Conservation (phyloP, 2,797 vertebrate genomes). For the Coregonus sp. region DNA sequence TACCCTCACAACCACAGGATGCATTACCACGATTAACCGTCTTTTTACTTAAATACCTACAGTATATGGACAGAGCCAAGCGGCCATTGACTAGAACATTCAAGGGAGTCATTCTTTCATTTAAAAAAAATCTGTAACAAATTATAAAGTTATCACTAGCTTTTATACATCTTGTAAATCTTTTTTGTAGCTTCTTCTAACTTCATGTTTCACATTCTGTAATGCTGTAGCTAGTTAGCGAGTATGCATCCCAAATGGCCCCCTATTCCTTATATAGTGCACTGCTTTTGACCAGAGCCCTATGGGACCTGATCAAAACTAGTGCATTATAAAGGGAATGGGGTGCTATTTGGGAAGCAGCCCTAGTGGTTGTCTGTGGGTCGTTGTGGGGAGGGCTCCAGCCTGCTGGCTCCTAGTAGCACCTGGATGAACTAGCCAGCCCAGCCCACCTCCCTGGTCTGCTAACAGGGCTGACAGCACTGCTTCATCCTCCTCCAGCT, state of each 20-base stretch:
- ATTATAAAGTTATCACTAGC: too few species aligned
- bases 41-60: not conserved
- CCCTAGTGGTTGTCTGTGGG: not conserved
- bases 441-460: slow-evolving; percentile 34
- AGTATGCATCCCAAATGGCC: too few species aligned
- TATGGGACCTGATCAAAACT: not conserved
- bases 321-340: not conserved
- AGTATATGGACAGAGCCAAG: too few species aligned
- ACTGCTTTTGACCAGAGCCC: not conserved
- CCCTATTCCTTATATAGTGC: too few species aligned
- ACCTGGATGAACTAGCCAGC: slow-evolving; percentile 40
- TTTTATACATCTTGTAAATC: too few species aligned
- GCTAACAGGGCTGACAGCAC: slow-evolving; percentile 62
- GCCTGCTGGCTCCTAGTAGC: slow-evolving; percentile 30
- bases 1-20: not conserved
- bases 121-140: too few species aligned
- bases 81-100: too few species aligned
- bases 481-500: slow-evolving; percentile 66
- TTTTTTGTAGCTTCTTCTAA: not conserved
- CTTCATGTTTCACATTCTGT: not conserved
- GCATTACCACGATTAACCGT: not conserved
- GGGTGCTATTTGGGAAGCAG: not conserved
- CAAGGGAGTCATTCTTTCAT: too few species aligned
- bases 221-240: slow-evolving; percentile 14
- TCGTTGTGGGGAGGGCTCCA: not conserved